Conservation (phyloP, 2,888 invertebrate genomes). For the Drosophila affinis region DNA sequence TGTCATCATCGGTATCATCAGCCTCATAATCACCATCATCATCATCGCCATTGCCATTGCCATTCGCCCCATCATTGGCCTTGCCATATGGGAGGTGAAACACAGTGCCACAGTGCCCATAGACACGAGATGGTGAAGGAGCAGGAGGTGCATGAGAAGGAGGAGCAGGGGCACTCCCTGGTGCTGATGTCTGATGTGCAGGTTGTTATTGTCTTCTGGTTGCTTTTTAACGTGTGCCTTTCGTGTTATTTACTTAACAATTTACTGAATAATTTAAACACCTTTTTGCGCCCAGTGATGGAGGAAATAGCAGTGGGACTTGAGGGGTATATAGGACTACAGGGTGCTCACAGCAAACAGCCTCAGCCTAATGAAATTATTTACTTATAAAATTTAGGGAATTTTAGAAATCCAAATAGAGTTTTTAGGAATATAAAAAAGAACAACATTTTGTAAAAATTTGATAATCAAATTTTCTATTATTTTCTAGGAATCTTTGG, state of each 20-base stretch:
- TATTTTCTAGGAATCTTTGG: too few species aligned
- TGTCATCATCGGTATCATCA: conserved; percentile 53
- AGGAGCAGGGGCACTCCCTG: conserved; percentile 8
- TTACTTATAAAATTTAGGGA: too few species aligned
- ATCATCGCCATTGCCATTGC: conserved; percentile 34
- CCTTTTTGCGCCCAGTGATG: conserved; percentile 26
- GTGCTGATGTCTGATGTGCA: conserved; percentile 46
- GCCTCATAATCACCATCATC: conserved; percentile 40
- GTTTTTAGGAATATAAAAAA: too few species aligned
- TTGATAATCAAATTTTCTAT: too few species aligned
- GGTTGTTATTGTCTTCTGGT: conserved; percentile 49
- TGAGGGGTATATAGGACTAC: neutral
- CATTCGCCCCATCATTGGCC: conserved; percentile 37
- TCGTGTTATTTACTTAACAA: conserved; percentile 79
- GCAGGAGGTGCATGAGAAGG: conserved; percentile 12
- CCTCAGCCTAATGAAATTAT: too few species aligned
- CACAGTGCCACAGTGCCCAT: conserved; percentile 33
- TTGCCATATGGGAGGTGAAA: conserved; percentile 45
- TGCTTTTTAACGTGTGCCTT: conserved; percentile 63
- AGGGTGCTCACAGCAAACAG: too few species aligned
- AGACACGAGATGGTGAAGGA: conserved; percentile 17
- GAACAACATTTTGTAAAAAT: too few species aligned
- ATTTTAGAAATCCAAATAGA: too few species aligned
- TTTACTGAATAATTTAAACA: conserved; percentile 79
- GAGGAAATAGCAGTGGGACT: neutral